Evolutionary conservation across 2,888 invertebrate genomes (phyloP).

Genomic region (Thelaira solivaga): DNA sequence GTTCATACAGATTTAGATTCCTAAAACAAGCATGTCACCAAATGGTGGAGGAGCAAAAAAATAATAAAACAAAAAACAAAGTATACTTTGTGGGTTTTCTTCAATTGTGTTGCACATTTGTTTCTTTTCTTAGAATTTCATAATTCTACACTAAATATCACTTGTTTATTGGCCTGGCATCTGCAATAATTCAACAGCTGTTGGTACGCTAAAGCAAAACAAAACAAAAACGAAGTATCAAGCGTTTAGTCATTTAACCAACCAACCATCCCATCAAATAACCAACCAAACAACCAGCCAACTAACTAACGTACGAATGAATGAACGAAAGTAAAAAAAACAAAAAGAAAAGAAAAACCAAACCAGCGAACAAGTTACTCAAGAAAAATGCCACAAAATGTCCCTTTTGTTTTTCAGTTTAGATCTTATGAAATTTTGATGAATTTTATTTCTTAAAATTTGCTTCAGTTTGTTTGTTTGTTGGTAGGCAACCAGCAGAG

Average conservation of each 20-base stretch:
- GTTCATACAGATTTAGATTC: background rate
- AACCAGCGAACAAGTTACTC: background rate
- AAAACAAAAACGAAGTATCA: conserved; percentile 20
- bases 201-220: too few species aligned
- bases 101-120: conserved; percentile 38
- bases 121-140: conserved; percentile 26
- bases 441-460: conserved; percentile 36
- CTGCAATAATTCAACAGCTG: conserved; percentile 48
- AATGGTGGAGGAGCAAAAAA: background rate
- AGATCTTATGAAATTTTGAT: conserved; percentile 52
- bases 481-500: background rate
- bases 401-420: conserved; percentile 41
- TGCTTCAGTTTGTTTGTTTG: conserved; percentile 2
- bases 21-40: background rate
- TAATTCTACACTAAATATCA: conserved; percentile 45
- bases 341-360: background rate
- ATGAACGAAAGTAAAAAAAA: background rate
- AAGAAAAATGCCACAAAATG: conserved; percentile 27
- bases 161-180: conserved; percentile 45
- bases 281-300: background rate
- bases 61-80: background rate
- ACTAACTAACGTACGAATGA: background rate
- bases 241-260: conserved; percentile 21
- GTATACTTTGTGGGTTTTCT: conserved; percentile 33
- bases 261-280: background rate